Percentiles rank a stretch among this genome's conserved stretches.
phyloP scores from a whole-genome alignment of 2,113 vertebrate genomes.

The Naja naja region DNA sequence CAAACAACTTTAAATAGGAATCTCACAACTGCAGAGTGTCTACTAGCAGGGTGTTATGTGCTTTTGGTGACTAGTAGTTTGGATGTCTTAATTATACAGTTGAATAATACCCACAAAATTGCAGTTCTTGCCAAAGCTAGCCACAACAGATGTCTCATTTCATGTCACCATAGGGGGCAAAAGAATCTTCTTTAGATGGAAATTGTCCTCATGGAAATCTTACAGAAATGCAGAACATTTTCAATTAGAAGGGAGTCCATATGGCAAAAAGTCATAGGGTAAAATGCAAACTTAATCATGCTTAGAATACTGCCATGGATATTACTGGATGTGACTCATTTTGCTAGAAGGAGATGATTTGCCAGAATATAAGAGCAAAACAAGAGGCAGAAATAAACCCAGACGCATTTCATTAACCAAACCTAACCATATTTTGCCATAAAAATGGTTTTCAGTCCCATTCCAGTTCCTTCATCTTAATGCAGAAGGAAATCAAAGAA shows the following conservation, averaged over 20 bases:
- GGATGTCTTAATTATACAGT: slow-evolving; percentile 58
- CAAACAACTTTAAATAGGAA: slow-evolving; percentile 34
- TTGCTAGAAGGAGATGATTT: neutral
- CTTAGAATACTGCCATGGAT: neutral
- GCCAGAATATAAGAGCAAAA: neutral
- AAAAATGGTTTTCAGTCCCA: too few species aligned
- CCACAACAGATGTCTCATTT: slow-evolving; percentile 59
- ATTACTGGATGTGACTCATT: neutral
- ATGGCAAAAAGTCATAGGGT: neutral
- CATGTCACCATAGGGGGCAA: slow-evolving; percentile 35
- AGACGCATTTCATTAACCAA: neutral
- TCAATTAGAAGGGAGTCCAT: slow-evolving; percentile 50
- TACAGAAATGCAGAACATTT: slow-evolving; percentile 49
- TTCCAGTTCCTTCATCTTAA: neutral
- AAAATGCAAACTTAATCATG: neutral
- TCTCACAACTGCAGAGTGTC: slow-evolving; percentile 28
- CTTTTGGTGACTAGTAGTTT: slow-evolving; percentile 47
- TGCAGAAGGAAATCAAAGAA: neutral
- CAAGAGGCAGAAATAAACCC: neutral
- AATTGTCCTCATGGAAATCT: slow-evolving; percentile 58
- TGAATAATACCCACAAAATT: slow-evolving; percentile 36
- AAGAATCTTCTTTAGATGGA: slow-evolving; percentile 48
- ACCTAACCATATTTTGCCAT: neutral
- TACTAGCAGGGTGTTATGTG: slow-evolving; percentile 9
- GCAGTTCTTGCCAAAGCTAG: slow-evolving; percentile 46